Conservation (phyloP, 2,797 vertebrate genomes). For the Acridotheres tristis region DNA sequence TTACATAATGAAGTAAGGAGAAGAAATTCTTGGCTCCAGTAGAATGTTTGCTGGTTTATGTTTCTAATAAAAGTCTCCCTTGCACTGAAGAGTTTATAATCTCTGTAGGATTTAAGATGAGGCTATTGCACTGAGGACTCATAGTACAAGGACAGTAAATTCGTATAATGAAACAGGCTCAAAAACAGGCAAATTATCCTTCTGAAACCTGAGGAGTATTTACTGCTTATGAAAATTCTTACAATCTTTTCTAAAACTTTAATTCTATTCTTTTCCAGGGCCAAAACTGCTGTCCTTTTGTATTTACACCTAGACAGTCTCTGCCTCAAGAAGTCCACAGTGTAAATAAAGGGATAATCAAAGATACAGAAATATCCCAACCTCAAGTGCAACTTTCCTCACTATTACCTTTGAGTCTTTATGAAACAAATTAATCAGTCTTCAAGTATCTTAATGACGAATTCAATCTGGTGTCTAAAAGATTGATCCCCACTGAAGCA, state of each 20-base stretch:
- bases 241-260: background rate
- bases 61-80: background rate
- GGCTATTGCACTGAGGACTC: background rate
- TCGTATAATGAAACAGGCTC: background rate
- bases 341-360: background rate
- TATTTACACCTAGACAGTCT: background rate
- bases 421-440: background rate
- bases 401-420: background rate
- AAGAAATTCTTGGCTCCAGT: background rate
- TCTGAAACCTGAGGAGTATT: background rate
- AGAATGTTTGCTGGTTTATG: background rate
- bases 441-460: background rate
- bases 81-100: background rate
- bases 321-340: background rate
- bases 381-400: background rate
- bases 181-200: background rate
- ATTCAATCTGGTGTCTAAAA: background rate
- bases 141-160: background rate
- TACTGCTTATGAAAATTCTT: background rate
- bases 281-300: background rate
- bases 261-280: background rate
- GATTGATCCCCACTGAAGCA: background rate
- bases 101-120: background rate
- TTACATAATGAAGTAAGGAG: conserved; percentile 1
- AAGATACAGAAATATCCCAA: background rate